Conservation (phyloP, 2,797 vertebrate genomes). For the Phrynocephalus guinanensis region DNA sequence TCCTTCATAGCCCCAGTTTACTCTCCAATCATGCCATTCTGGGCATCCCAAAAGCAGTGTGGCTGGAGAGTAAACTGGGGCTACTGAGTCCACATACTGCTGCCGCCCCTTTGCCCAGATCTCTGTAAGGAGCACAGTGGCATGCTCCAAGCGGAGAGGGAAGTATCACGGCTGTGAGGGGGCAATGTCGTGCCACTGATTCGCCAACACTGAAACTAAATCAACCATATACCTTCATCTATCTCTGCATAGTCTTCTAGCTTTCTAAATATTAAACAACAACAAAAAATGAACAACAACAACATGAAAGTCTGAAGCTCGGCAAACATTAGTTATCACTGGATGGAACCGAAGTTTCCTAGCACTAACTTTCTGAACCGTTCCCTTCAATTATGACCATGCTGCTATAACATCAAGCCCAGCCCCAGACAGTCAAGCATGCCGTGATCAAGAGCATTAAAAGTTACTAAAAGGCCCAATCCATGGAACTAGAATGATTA, state of each 20-base stretch:
- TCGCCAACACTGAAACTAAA: neutral
- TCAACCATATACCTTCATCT: neutral
- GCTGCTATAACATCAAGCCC: neutral
- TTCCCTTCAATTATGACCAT: neutral
- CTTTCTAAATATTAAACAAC: neutral
- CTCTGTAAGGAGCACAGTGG: no score
- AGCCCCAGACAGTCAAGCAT: neutral
- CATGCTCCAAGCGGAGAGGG: no score
- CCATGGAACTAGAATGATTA: neutral
- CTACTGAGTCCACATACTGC: no score
- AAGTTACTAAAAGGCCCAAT: neutral
- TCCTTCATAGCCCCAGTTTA: no score
- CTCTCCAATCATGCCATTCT: no score
- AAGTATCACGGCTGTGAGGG: no score
- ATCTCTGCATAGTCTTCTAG: neutral
- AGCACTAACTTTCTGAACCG: neutral
- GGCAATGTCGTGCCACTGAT: no score
- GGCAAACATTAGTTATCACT: neutral
- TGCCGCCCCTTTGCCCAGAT: no score
- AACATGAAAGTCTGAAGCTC: neutral
- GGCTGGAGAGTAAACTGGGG: no score
- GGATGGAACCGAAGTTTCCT: neutral
- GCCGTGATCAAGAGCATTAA: neutral
- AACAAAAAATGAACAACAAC: neutral
- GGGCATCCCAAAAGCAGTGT: no score